Base-by-base conservation (phyloP, 2,113 vertebrate species). In the Dromaius novaehollandiae region DNA sequence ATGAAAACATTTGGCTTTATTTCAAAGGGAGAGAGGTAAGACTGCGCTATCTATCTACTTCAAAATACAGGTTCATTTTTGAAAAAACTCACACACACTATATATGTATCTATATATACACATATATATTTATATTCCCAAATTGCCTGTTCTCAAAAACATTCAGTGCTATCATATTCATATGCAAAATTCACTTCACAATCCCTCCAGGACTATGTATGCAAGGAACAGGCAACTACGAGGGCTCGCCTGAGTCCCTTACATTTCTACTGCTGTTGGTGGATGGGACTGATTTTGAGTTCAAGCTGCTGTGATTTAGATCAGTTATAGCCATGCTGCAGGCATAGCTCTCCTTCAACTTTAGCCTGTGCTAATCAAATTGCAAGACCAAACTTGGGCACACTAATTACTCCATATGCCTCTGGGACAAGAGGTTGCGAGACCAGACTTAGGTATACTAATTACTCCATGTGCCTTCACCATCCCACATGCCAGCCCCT, bases 321-420 rank as follows among this genome's bases (percentile, higher is more conserved):
- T n/a, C 2, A 53, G 22, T 40, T 28, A 16, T 16, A 66, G 13
- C 5, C 26, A 7, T 5, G 11, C 3, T 25, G 4, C 11, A 51
- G 16, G 3, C 14, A 56, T 8, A 44, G 11, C 2, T 77, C 6
- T 6, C 3, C 55, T 94, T 87, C 46, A n/a, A 34, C 32, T 88
- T 55, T 46, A n/a, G 28, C 16, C 36, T 44, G 3, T 6, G 1
- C 4, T 28, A 66, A 44, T 36, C 22, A 44, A 63, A 81, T 15
- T 40, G 8, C 19, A 61, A 93, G 80, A 68, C 13, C 44, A 78
- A 55, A 48, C 12, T 7, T 40, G 28, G 50, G 12, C 0, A 0
- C 63, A 8, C 13, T 87, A 48, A 19, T 30, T 66, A 40, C 42
- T 6, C 14, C 17, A 28, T 2, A 5, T 0, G 0, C 3, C 7